Evolutionary conservation across 2,113 vertebrate species (phyloP).

Genomic region (Drymodes brunneopygia): DNA sequence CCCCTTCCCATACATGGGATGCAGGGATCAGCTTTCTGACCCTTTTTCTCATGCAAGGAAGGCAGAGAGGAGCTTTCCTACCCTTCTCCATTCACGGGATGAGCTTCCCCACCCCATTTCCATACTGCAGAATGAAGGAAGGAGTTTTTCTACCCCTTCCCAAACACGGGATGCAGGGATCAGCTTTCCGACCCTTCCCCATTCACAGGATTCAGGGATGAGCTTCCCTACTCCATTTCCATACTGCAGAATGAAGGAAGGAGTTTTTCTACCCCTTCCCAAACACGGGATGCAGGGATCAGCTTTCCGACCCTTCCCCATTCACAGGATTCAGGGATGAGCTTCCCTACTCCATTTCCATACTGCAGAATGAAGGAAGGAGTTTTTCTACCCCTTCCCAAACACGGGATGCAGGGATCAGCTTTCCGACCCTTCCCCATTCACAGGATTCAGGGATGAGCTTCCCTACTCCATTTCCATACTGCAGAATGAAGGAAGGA

Average conservation of each 20-base stretch:
- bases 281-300: not conserved
- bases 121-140: not conserved
- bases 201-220: not conserved
- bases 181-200: not conserved
- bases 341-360: not conserved
- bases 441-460: not conserved
- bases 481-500: not conserved
- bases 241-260: not conserved
- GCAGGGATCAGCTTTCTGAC: not conserved
- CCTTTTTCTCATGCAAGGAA: no score
- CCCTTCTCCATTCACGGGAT: not conserved
- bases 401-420: not conserved
- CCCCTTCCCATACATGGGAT: rapidly evolving
- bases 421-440: not conserved
- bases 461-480: not conserved
- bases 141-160: not conserved
- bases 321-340: not conserved
- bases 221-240: not conserved
- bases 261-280: not conserved
- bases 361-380: not conserved
- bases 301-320: not conserved
- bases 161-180: rapidly evolving
- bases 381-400: not conserved
- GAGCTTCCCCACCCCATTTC: not conserved
- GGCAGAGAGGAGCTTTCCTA: not conserved